Evolutionary conservation across 2,797 vertebrate species (phyloP).

Genomic region (Mycteria americana): DNA sequence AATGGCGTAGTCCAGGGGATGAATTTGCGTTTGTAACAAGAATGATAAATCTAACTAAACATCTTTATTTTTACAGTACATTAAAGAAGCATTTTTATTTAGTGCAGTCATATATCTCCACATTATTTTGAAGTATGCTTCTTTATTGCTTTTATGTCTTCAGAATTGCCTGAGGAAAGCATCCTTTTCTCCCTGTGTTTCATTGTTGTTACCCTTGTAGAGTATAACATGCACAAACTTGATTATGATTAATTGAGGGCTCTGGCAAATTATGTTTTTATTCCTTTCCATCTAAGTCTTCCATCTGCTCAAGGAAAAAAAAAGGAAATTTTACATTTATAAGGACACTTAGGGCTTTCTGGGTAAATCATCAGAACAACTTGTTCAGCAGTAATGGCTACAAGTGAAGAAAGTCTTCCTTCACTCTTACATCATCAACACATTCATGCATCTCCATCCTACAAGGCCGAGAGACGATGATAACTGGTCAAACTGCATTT

Average conservation of each 20-base stretch:
- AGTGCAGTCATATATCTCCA: constrained; percentile 70
- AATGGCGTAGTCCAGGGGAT: not conserved
- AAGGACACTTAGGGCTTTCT: constrained; percentile 29
- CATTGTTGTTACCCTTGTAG: constrained; percentile 57
- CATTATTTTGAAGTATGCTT: constrained; percentile 70
- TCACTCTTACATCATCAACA: not conserved
- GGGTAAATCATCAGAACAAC: constrained; percentile 34
- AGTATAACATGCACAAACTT: constrained; percentile 58
- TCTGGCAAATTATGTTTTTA: constrained; percentile 34
- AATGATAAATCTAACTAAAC: constrained; percentile 71
- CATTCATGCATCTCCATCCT: not conserved
- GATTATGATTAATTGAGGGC: constrained; percentile 67
- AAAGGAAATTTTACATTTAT: constrained; percentile 16
- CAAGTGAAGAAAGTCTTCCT: not conserved
- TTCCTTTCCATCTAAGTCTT: constrained; percentile 45
- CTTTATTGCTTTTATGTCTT: constrained; percentile 70
- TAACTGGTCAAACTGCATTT: not conserved
- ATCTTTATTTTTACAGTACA: constrained; percentile 64
- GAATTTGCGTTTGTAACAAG: constrained; percentile 38
- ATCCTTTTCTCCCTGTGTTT: constrained; percentile 47
- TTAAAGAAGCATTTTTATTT: constrained; percentile 74
- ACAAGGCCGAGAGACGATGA: not conserved
- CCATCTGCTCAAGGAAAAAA: constrained; percentile 39
- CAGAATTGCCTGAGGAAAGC: constrained; percentile 67
- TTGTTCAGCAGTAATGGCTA: constrained; percentile 3